Conservation (phyloP, 1,140 invertebrate genomes). For the Drosophila pachea region DNA sequence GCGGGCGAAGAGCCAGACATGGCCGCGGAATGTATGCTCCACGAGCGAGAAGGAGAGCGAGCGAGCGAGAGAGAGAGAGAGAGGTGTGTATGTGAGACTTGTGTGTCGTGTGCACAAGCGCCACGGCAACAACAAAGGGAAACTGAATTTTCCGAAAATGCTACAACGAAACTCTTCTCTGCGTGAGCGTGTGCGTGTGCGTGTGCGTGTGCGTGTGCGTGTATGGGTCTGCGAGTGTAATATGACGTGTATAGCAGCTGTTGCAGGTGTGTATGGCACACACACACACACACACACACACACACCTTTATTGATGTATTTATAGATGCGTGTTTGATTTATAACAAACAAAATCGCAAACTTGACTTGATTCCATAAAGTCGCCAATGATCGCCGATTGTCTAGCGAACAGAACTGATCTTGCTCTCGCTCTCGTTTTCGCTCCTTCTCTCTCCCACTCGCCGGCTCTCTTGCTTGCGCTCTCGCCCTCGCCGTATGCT, state of each 20-base stretch:
- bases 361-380: slow-evolving; percentile 57
- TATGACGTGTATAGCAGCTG: slow-evolving; percentile 34
- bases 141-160: slow-evolving; percentile 44
- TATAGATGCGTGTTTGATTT: slow-evolving; percentile 35
- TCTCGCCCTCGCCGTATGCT: slow-evolving; percentile 14
- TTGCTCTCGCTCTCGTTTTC: neutral
- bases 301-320: slow-evolving; percentile 29
- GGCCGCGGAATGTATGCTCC: slow-evolving; percentile 22
- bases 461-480: slow-evolving; percentile 21
- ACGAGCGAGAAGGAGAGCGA: slow-evolving; percentile 6
- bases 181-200: slow-evolving; percentile 10
- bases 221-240: slow-evolving; percentile 17
- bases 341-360: slow-evolving; percentile 49
- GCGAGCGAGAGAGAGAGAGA: slow-evolving; percentile 17
- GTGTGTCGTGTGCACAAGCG: slow-evolving; percentile 75
- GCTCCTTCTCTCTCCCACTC: neutral
- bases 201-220: slow-evolving; percentile 17
- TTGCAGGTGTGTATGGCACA: slow-evolving; percentile 53
- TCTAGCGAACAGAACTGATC: slow-evolving; percentile 23
- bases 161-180: slow-evolving; percentile 26
- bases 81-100: slow-evolving; percentile 48
- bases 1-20: slow-evolving; percentile 10
- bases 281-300: slow-evolving; percentile 4
- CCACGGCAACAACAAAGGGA: slow-evolving; percentile 48
- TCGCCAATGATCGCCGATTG: slow-evolving; percentile 62